phyloP scores from a whole-genome alignment of 1,140 invertebrate species.

The Lepidurus packardi region DNA sequence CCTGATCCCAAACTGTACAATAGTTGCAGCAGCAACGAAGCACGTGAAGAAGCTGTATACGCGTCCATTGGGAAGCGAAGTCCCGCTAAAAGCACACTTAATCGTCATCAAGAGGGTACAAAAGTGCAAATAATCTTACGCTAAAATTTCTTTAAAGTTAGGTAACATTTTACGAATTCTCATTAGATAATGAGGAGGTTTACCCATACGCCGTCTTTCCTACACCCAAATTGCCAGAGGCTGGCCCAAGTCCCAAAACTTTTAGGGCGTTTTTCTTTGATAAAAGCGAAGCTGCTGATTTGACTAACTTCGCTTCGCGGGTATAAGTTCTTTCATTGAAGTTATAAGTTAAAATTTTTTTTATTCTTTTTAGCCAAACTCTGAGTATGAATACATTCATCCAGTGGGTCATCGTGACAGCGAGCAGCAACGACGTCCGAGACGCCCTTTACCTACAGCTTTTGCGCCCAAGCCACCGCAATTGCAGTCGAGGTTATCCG shows the following conservation, averaged over 20 bases:
- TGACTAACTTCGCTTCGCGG: background rate
- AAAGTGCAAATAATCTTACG: slow-evolving; percentile 10
- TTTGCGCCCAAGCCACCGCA: background rate
- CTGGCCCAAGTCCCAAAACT: background rate
- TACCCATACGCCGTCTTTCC: slow-evolving; percentile 33
- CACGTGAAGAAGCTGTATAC: slow-evolving; percentile 22
- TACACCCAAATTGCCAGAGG: slow-evolving; percentile 6
- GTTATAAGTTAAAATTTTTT: background rate
- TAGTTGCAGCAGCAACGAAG: slow-evolving; percentile 32
- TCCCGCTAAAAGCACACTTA: background rate
- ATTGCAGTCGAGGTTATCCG: background rate
- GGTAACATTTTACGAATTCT: background rate
- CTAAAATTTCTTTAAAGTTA: background rate
- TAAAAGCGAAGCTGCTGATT: background rate
- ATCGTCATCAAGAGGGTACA: slow-evolving; percentile 36
- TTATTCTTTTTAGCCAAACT: background rate
- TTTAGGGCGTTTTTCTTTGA: background rate
- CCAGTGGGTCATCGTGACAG: background rate
- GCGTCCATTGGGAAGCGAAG: background rate
- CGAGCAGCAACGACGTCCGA: background rate
- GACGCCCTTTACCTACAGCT: background rate
- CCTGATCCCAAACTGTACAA: slow-evolving; percentile 27
- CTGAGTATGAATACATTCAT: slow-evolving; percentile 1
- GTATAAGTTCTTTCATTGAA: background rate
- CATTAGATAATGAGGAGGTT: slow-evolving; percentile 26